Conservation (phyloP, 2,888 invertebrate species). For the Caenorhabditis wallacei region DNA sequence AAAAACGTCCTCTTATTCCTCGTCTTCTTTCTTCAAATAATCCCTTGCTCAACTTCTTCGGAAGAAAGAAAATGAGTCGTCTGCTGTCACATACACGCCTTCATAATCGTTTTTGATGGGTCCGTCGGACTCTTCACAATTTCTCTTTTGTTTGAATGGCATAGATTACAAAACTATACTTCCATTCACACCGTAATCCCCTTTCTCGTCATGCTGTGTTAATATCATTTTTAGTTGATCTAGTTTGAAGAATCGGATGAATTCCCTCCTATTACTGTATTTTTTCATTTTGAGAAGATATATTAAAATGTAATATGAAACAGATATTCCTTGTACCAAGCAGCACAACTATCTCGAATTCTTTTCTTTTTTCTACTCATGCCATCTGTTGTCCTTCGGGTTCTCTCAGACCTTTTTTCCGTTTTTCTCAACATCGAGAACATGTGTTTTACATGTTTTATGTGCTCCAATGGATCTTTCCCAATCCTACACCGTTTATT, state of each 20-base stretch:
- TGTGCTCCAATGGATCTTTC: constrained; percentile 20
- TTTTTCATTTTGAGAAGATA: not conserved
- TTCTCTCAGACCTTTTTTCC: constrained; percentile 25
- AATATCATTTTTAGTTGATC: constrained; percentile 18
- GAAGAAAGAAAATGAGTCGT: not conserved
- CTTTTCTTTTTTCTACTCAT: not conserved
- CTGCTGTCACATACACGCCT: constrained; percentile 57
- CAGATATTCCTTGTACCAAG: constrained; percentile 16
- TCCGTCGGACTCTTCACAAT: constrained; percentile 27
- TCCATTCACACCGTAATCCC: constrained; percentile 36
- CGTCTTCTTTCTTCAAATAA: constrained; percentile 28
- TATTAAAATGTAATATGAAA: constrained; percentile 2
- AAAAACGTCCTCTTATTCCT: constrained; percentile 27
- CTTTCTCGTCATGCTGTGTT: constrained; percentile 21
- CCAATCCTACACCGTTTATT: constrained; percentile 13
- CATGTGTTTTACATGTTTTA: constrained; percentile 60
- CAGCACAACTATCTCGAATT: constrained; percentile 1
- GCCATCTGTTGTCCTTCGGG: constrained; percentile 29
- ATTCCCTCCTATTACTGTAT: not conserved
- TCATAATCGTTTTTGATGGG: constrained; percentile 61
- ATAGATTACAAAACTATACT: constrained; percentile 51
- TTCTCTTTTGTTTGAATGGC: constrained; percentile 31
- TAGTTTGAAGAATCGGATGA: not conserved
- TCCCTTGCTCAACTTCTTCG: constrained; percentile 34
- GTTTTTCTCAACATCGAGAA: constrained; percentile 33